Percentiles rank a stretch among this genome's conserved stretches.
Evolutionary conservation across 2,113 vertebrate species (phyloP).

Genomic region (Myrmophylax atrothorax): DNA sequence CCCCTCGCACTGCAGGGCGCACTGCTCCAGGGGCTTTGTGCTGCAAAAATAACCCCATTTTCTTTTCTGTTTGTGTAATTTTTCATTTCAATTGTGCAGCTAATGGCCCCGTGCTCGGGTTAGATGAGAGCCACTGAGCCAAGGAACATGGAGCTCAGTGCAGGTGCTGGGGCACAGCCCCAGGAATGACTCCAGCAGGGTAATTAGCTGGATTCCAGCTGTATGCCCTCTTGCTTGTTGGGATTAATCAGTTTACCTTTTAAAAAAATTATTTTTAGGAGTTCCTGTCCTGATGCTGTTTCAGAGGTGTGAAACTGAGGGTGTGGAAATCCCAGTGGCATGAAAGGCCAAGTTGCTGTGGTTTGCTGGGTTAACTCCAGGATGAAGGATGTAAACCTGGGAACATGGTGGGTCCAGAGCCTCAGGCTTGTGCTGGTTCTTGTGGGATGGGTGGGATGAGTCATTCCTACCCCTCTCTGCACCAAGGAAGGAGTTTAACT

Average conservation of each 20-base stretch:
- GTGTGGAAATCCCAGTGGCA: too few relatives aligned
- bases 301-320: background rate
- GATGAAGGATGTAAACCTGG: background rate
- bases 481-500: background rate
- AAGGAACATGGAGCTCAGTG: background rate
- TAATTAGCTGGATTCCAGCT: background rate
- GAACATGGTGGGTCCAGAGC: accelerated
- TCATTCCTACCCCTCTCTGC: background rate
- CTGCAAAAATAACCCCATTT: background rate
- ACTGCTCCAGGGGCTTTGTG: background rate
- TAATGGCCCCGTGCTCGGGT: background rate
- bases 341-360: accelerated
- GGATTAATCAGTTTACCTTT: background rate
- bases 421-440: background rate
- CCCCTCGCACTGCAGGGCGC: background rate
- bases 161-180: background rate
- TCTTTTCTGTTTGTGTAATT: background rate
- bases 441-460: background rate
- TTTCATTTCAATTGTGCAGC: background rate
- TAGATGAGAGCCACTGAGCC: background rate
- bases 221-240: background rate
- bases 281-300: background rate
- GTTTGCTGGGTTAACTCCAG: background rate
- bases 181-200: background rate
- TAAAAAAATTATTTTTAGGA: background rate